A percentile compares a stretch with the other conserved stretches of the same genome.
Evolutionary conservation across 2,113 vertebrate species (phyloP).

Genomic region (Oceanodroma tethys): DNA sequence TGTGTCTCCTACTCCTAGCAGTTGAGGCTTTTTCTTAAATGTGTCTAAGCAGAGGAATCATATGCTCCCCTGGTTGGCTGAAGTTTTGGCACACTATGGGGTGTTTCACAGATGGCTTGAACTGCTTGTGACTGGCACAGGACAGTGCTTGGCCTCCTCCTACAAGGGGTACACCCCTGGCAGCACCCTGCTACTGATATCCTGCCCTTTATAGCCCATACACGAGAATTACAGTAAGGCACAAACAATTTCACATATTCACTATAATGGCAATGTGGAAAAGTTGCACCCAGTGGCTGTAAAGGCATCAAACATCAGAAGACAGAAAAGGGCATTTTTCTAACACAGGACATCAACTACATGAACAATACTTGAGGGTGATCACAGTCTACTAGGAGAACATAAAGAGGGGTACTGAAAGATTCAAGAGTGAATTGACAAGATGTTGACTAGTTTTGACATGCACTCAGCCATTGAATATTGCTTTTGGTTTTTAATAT

Average conservation of each 20-base stretch:
- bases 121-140: neutral
- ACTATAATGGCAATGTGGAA: neutral
- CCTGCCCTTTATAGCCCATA: accelerated
- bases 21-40: neutral
- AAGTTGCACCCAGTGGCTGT: neutral
- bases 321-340: neutral
- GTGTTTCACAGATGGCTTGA: neutral
- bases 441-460: neutral
- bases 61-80: neutral
- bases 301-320: neutral
- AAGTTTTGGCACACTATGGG: neutral
- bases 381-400: neutral
- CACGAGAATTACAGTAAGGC: neutral
- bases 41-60: neutral
- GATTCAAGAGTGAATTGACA: neutral
- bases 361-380: neutral
- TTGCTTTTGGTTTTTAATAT: neutral
- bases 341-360: neutral
- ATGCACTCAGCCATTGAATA: neutral
- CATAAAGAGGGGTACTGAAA: neutral
- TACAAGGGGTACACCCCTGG: neutral
- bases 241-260: neutral
- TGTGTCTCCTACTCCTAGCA: neutral
- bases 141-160: neutral
- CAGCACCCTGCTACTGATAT: neutral